Evolutionary conservation across 37 sponge, comb jelly and placozoan genomes (phyloP).

Genomic region (Aplysina aerophoba): DNA sequence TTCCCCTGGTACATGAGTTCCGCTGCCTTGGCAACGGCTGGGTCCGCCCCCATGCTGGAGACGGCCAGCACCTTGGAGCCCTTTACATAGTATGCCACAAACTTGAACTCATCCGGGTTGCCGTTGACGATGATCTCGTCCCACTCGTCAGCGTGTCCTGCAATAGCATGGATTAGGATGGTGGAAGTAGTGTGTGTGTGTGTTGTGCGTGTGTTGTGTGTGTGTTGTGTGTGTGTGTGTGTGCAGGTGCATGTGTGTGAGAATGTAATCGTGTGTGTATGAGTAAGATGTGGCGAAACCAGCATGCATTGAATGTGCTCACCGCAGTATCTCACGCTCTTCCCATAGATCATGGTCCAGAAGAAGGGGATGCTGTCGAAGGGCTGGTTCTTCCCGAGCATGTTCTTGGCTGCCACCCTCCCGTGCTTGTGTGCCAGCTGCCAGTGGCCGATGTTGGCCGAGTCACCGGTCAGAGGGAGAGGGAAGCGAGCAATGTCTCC

Average conservation of each 20-base stretch:
- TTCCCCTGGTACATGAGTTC: constrained; percentile 76
- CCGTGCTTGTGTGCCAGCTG: constrained; percentile 93
- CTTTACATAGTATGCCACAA: constrained; percentile 83
- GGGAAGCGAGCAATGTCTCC: constrained; percentile 91
- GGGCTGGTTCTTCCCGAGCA: constrained; percentile 70
- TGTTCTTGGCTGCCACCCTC: constrained; percentile 84
- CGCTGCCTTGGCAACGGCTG: constrained; percentile 74
- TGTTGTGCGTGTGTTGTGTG: too few relatives aligned
- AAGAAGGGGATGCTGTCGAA: constrained; percentile 90
- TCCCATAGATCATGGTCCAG: constrained; percentile 93
- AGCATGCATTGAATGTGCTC: background rate
- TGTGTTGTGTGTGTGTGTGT: too few relatives aligned
- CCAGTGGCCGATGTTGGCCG: constrained; percentile 93
- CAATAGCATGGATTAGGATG: background rate
- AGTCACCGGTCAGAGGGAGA: constrained; percentile 66
- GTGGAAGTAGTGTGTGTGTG: too few relatives aligned
- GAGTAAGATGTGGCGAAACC: background rate
- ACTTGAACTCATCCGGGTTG: constrained; percentile 74
- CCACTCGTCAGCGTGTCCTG: constrained; percentile 73
- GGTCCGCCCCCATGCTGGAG: constrained; percentile 67
- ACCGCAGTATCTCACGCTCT: constrained; percentile 91
- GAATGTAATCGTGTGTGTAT: background rate
- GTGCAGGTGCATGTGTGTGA: background rate
- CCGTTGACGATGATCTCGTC: constrained; percentile 89
- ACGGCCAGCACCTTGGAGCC: constrained; percentile 85